Base-by-base conservation (phyloP, 2,888 invertebrate species). In the Oxytorus armatus region DNA sequence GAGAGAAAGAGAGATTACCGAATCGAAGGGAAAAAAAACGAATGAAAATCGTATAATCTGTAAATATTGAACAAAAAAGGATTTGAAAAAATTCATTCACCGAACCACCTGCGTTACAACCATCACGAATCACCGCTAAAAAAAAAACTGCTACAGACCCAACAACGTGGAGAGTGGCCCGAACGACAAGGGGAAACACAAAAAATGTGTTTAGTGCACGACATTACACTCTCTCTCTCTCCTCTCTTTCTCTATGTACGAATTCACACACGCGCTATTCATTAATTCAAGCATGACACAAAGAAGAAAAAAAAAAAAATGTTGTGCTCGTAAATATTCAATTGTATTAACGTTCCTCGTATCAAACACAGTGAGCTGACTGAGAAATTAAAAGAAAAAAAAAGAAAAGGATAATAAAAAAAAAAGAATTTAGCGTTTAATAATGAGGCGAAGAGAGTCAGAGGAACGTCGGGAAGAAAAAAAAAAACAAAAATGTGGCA, bases 271-370 rank as follows among this genome's bases (percentile, higher is more conserved):
- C n/a, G 66, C 72, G 75, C 72, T 53, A 68, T 72, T 82, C 84
- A 86, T 87, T 84, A 86, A 87, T 87, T 86, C 83, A 86, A 88
- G 86, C 86, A 87, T 86, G 87, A 87, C 85, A 88, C 86, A 85
- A 86, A 86, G 85, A 86, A 87, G 87, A 85, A 85, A 84, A 73
- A 63, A 70, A 75, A 39, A 77, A 86, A 85, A 83, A 89, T 87
- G 88, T 89, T 89, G 91, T 90, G 89, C 91, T 90, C 89, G 88
- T 89, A 87, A 85, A 89, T 90, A 91, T 90, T 90, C 88, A 90
- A 91, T 89, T 90, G 90, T 91, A 91, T 91, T 91, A 91, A 91
- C 89, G 91, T 91, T 91, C 91, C 91, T 91, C 89, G 90, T 91
- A 90, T 89, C 87, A 88, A 90, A 74, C 82, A 85, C 88, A 89